Conservation (phyloP, 2,113 vertebrate species). For the Amphiprion ocellaris region DNA sequence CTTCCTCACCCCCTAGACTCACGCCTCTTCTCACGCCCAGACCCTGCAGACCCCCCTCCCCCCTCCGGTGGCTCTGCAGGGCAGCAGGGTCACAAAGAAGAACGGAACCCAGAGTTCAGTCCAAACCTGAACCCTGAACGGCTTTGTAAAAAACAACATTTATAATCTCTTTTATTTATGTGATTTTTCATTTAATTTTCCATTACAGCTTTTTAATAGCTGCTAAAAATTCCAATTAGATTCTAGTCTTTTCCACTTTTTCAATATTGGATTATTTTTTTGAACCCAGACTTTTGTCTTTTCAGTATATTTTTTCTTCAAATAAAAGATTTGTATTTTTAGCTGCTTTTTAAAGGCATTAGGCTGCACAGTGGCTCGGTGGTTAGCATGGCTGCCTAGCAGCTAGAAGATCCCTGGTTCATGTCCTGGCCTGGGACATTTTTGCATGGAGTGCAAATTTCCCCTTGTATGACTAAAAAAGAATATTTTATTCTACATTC, state of each 20-base stretch:
- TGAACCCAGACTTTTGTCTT: no score
- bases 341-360: background rate
- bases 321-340: no score
- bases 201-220: background rate
- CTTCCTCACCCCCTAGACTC: conserved; percentile 13
- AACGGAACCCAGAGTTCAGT: conserved; percentile 10
- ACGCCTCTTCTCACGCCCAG: conserved; percentile 1
- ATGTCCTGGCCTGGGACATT: no score
- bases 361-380: no score
- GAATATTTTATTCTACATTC: background rate
- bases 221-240: background rate
- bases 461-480: no score
- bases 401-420: no score
- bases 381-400: no score
- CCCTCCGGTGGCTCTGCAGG: background rate
- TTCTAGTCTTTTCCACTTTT: background rate
- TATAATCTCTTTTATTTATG: background rate
- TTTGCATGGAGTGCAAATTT: no score
- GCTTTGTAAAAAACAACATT: background rate
- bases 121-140: background rate
- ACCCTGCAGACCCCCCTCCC: background rate
- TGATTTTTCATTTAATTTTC: background rate
- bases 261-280: background rate
- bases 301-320: no score
- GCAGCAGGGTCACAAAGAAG: conserved; percentile 27